Percentiles rank a stretch among this genome's conserved stretches.
Evolutionary conservation across 2,888 invertebrate genomes (phyloP).

Genomic region (Falcaria lacertinaria): DNA sequence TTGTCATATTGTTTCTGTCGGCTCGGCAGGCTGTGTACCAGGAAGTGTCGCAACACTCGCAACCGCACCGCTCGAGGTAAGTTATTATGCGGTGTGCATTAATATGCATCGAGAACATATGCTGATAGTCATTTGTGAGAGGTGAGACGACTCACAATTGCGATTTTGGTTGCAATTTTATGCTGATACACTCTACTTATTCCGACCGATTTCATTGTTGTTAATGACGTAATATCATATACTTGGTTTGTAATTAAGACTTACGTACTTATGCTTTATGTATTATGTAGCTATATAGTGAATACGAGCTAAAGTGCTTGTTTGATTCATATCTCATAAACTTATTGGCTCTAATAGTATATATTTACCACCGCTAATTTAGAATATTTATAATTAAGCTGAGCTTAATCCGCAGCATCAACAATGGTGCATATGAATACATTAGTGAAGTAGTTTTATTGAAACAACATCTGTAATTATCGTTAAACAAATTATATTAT

Average conservation of each 20-base stretch:
- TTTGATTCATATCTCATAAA: too few species aligned
- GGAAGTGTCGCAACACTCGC: slow-evolving; percentile 67
- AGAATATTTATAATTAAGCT: too few species aligned
- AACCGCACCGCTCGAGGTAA: slow-evolving; percentile 51
- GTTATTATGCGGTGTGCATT: slow-evolving; percentile 56
- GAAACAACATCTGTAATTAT: too few species aligned
- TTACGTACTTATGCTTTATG: neutral
- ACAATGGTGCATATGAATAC: too few species aligned
- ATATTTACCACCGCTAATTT: too few species aligned
- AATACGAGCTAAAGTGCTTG: too few species aligned
- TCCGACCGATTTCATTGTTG: slow-evolving; percentile 27
- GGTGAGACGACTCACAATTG: slow-evolving; percentile 33
- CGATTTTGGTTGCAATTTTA: slow-evolving; percentile 29
- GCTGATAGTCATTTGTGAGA: slow-evolving; percentile 34
- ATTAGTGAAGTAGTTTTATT: too few species aligned
- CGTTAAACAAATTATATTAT: too few species aligned
- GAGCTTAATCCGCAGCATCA: too few species aligned
- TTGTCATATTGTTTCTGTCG: slow-evolving; percentile 25
- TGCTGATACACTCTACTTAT: slow-evolving; percentile 31
- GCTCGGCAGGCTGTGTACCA: slow-evolving; percentile 32
- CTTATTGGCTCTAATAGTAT: too few species aligned
- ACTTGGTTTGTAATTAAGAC: neutral
- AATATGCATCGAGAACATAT: slow-evolving; percentile 59
- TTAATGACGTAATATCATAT: slow-evolving; percentile 22
- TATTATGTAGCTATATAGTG: neutral